Base-by-base conservation (phyloP, 2,113 vertebrate species). In the Chinchilla lanigera region DNA sequence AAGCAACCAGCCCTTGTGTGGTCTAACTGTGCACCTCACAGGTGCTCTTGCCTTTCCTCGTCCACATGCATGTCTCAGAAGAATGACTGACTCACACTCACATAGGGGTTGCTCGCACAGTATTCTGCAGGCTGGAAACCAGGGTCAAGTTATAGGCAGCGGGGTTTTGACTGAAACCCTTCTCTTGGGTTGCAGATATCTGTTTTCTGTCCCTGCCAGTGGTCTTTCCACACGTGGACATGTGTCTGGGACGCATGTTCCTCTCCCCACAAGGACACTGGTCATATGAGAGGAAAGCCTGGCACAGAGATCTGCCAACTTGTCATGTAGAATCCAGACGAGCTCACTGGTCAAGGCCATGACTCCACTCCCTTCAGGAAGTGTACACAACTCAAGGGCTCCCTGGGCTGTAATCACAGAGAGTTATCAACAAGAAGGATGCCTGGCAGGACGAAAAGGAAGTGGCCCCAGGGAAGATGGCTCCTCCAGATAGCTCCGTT, bases 391-490 rank as follows among this genome's bases (percentile, higher is more conserved):
- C 19, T 44, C 16, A 20, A 33, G n/a, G 26, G 12, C 30, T 88
- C 69, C 50, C 56, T 16, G 12, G n/a, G 30, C 54, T 33, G 12
- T 24, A 41, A 44, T 26, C 17, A 35, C 67, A 19, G 67, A 69
- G 33, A 3, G 4, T 63, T 9, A 5, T 6, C 13, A 22, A 17
- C 13, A 3, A 3, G 5, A 44, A 4, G 54, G 30, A 35, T 24
- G 2, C 14, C 33, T 38, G 77, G 12, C 12, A 69, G 38, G 12
- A 65, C 5, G 0, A 3, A 10, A 14, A 0, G 24, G 6, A 1
- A 19, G 5, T 1, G 1, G 24, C 7, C 35, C 67, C 1, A 1
- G 16, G 56, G 13, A 50, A 1, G 71, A 22, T 10, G 9, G 71
- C 19, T 44, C 16, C 14, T 20, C 20, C 1, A 63, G 54, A 33